Base-by-base conservation (phyloP, 2,797 vertebrate genomes). In the Emys orbicularis region DNA sequence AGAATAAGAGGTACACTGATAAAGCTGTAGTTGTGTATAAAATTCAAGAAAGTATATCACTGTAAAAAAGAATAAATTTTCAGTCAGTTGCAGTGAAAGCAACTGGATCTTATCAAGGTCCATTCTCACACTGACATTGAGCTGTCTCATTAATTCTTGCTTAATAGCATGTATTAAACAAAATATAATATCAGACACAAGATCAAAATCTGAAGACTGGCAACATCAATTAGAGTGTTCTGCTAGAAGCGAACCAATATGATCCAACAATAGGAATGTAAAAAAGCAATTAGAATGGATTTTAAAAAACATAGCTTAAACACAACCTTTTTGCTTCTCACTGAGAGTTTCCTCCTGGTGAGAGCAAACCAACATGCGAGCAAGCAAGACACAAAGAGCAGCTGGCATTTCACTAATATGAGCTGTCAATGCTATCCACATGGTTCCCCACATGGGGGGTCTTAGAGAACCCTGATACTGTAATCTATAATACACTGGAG, bases 381-480 rank as follows among this genome's bases (percentile, higher is more conserved):
- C 53, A 74, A 92, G 93, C 88, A 81, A 94, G 72, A 79, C 90
- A 96, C 3, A 19, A 83, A 86, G 77, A 97, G 83, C 96, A 97
- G 95, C 95, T 96, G 96, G 96, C 77, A 93, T 82, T 44, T 61
- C 94, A 96, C 94, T 96, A 95, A 89, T 82, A 77, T 89, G 80
- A 94, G 27, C 54, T 94, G 90, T 93, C 96, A 95, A 57, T 94
- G 47, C 6, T 47, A 84, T 93, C 90, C 90, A 79, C 92, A 93
- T 87, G 90, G 89, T 65, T 96, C 92, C 94, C 90, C 77, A 82
- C 87, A 91, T 87, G 93, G 93, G 93, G 44, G 59, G 72, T 94
- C 95, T 94, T 80, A 95, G 84, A 93, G 83, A 90, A 92, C 92
- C 87, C 85, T 76, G 53, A 88, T 93, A 90, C 49, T 81, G 5